Percentiles rank a stretch among this genome's conserved stretches.
These are phyloP conservation scores for Rhamphomyia laevipes DNA, from an alignment of 2,888 invertebrate species.

Conservation along the genomic window DNA sequence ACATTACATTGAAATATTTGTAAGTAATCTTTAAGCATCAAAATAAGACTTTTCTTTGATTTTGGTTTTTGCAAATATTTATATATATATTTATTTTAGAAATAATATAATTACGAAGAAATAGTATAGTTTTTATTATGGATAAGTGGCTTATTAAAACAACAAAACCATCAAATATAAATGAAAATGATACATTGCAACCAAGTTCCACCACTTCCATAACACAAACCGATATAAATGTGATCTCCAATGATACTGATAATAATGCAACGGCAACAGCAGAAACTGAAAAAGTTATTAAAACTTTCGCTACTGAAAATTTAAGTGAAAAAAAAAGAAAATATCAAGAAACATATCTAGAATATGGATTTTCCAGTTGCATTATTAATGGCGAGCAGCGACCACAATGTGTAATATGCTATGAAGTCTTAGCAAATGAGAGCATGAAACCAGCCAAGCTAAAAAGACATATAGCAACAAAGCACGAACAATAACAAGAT, in stretches of 20 bases:
- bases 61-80: neutral
- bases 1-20: too few species aligned
- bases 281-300: too few species aligned
- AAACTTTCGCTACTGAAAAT: too few species aligned
- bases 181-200: neutral
- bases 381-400: neutral
- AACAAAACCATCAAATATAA: neutral
- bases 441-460: neutral
- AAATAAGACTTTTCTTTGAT: neutral
- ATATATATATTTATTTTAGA: neutral
- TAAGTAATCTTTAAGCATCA: neutral
- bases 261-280: neutral
- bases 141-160: neutral
- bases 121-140: neutral
- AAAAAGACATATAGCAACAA: constrained; percentile 1
- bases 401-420: constrained; percentile 3
- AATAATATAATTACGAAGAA: neutral
- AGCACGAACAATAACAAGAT: neutral
- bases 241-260: neutral
- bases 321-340: neutral
- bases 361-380: neutral
- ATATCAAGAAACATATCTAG: neutral
- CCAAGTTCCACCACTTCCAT: neutral
- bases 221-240: neutral
- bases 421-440: constrained; percentile 2